Evolutionary conservation across 2,888 invertebrate genomes (phyloP), one percentile per base, ranked within the genome.

Genomic region (Drosophila eohydei): DNA sequence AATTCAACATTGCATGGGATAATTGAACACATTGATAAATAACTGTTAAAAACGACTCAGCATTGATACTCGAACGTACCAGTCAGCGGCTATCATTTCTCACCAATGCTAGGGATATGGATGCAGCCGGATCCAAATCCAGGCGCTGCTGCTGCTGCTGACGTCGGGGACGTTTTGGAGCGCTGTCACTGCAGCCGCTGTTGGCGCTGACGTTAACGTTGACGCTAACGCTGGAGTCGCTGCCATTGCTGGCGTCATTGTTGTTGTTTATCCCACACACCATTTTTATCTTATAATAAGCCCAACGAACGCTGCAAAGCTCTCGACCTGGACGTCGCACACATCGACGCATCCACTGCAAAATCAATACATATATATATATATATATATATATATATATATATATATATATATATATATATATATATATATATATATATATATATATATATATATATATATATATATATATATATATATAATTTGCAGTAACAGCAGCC

Each of bases 261-360:
- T 80, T 91, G 86, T 90, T 87, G 88, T 82, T 87, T 80, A 91
- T 80, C 81, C 76, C 78, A 80, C 80, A 78, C 80, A 78, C 76
- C 79, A 71, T 87, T 88, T 91, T 91, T 90, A 90, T 83, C 84
- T 88, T 89, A 92, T 92, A 91, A 91, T 92, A 92, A 92, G 91
- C 91, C 91, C 88, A 88, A 86, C 85, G 57, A 61, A 44, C 74
- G 82, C 88, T 86, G 88, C 78, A 81, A 79, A 81, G n/a, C 28
- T 79, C 83, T 65, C 65, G 50, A 58, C 61, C 61, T 66, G 69
- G 43, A 65, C 61, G 30, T 34, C 50, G 38, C 63, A 63, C 63
- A 69, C 48, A 30, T 48, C 63, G 43, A 70, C 44, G 54, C 60
- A 73, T 52, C 51, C 60, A 54, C 65, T 36, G 9, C 54, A 11